Conservation (phyloP, 1,140 invertebrate species). For the Drosophila rufa region DNA sequence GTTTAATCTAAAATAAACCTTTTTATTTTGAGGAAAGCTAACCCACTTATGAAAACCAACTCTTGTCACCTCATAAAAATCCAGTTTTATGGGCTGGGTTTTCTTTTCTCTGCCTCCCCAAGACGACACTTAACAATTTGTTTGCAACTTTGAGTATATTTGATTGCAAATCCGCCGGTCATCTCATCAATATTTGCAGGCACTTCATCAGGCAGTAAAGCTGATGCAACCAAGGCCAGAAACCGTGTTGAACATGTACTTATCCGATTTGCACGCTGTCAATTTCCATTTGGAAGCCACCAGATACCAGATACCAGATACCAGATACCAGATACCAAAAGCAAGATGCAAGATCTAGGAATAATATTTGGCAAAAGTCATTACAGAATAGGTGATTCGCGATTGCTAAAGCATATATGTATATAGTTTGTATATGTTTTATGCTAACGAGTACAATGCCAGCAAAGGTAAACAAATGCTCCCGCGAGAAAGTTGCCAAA, state of each 20-base stretch:
- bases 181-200: conserved; percentile 37
- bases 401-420: background rate
- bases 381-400: conserved; percentile 21
- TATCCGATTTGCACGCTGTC: background rate
- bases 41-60: too few relatives aligned
- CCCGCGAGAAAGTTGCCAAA: conserved; percentile 34
- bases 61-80: background rate
- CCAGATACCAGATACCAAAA: too few relatives aligned
- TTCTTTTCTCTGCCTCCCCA: background rate
- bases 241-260: conserved; percentile 1
- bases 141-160: conserved; percentile 12
- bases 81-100: conserved; percentile 1
- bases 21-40: too few relatives aligned
- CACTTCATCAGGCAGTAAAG: conserved; percentile 19
- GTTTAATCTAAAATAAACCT: too few relatives aligned
- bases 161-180: conserved; percentile 13
- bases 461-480: conserved; percentile 1
- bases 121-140: conserved; percentile 5
- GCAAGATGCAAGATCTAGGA: background rate
- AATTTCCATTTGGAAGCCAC: background rate
- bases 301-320: background rate
- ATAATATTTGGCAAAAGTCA: conserved; percentile 28
- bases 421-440: background rate
- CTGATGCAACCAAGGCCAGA: conserved; percentile 36
- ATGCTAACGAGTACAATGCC: conserved; percentile 35